Conservation (phyloP, 92 coral and sea anemone species). For the Diadumene lineata region DNA sequence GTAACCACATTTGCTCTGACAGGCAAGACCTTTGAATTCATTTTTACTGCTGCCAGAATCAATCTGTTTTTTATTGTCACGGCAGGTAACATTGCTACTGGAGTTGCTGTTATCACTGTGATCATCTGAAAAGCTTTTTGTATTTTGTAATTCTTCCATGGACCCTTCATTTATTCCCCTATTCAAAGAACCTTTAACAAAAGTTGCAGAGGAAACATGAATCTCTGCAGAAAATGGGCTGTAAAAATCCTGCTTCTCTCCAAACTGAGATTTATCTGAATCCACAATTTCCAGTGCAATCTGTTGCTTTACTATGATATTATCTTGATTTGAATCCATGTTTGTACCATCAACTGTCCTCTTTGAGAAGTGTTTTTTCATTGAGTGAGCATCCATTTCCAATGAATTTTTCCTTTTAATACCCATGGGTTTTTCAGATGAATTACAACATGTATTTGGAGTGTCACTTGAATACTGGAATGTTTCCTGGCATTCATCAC, state of each 20-base stretch:
- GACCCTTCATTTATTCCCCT: no score
- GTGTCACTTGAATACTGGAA: no score
- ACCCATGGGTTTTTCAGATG: background rate
- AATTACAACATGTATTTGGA: no score
- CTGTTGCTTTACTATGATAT: background rate
- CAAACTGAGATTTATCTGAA: background rate
- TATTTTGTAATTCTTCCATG: no score
- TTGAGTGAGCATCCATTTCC: background rate
- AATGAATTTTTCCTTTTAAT: background rate
- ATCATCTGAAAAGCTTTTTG: no score
- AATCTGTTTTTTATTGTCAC: no score
- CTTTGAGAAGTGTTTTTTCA: background rate
- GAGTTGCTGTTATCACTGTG: no score
- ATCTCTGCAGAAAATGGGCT: background rate
- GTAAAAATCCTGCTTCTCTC: background rate
- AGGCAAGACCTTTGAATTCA: no score
- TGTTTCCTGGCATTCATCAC: conserved; percentile 20
- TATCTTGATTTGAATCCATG: background rate
- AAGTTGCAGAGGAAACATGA: background rate
- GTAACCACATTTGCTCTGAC: background rate
- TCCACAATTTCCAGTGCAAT: background rate
- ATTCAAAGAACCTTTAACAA: no score
- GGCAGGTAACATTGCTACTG: no score
- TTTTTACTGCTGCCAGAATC: no score
- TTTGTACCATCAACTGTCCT: background rate